phyloP scores from a whole-genome alignment of 2,797 vertebrate genomes.

The Dendrocincla fuliginosa region DNA sequence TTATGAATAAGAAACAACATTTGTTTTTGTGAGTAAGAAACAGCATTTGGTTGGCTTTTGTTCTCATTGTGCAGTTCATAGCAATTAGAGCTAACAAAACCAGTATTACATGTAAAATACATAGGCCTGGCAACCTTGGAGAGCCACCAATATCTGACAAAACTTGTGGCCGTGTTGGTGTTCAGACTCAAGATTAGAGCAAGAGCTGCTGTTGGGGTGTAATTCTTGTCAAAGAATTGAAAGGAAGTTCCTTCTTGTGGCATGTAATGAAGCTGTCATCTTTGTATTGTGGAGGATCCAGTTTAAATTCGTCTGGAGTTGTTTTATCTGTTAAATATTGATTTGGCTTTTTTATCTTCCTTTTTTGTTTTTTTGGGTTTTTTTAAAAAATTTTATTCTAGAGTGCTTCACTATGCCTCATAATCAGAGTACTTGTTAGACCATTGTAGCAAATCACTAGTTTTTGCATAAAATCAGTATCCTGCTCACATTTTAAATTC shows the following conservation, averaged over 20 bases:
- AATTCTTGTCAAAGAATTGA: neutral
- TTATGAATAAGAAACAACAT: neutral
- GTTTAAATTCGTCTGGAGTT: neutral
- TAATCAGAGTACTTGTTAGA: neutral
- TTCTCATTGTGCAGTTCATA: neutral
- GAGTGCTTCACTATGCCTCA: neutral
- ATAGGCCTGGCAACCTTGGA: neutral
- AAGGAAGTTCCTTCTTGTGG: neutral
- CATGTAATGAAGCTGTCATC: neutral
- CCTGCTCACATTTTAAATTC: neutral
- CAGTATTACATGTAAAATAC: neutral
- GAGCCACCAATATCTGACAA: neutral
- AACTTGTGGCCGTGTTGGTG: neutral
- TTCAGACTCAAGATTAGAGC: neutral
- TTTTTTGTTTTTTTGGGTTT: neutral
- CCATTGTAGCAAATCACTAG: neutral
- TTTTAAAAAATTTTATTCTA: neutral
- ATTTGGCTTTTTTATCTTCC: neutral
- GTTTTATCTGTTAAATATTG: neutral
- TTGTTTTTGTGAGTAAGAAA: neutral
- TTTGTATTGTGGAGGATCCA: neutral
- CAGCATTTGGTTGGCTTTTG: neutral
- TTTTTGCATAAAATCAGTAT: neutral
- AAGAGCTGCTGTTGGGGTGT: neutral
- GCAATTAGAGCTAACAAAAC: slow-evolving; percentile 7